Percentiles rank a stretch among this genome's conserved stretches.
Conservation (phyloP, 1,140 invertebrate genomes). For the Idris sp. region DNA sequence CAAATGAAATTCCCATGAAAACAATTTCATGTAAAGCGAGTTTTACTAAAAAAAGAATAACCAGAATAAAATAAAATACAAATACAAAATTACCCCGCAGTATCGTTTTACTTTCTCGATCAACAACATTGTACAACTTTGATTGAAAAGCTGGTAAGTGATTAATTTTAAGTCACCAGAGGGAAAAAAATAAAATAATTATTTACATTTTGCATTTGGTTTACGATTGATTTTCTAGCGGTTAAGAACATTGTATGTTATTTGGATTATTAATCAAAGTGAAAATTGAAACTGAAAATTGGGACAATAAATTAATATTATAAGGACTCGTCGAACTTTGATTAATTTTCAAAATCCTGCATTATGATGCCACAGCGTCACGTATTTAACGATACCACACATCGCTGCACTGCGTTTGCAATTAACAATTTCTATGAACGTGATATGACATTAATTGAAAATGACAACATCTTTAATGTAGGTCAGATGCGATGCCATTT, state of each 20-base stretch:
- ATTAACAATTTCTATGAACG: slow-evolving; percentile 49
- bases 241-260: neutral
- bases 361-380: slow-evolving; percentile 20
- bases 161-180: too few relatives aligned
- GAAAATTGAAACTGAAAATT: slow-evolving; percentile 28
- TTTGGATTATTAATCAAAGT: slow-evolving; percentile 18
- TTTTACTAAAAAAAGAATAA: too few relatives aligned
- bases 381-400: slow-evolving; percentile 40
- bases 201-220: neutral
- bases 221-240: too few relatives aligned
- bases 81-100: too few relatives aligned
- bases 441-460: slow-evolving; percentile 56
- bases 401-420: slow-evolving; percentile 26
- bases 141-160: too few relatives aligned
- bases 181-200: slow-evolving; percentile 7
- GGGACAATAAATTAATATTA: slow-evolving; percentile 40
- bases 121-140: too few relatives aligned
- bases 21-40: neutral
- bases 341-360: slow-evolving; percentile 42
- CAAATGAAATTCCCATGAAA: slow-evolving; percentile 1
- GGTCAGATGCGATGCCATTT: slow-evolving; percentile 20
- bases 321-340: slow-evolving; percentile 38
- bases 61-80: too few relatives aligned
- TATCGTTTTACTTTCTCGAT: neutral
- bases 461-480: slow-evolving; percentile 49